These are phyloP conservation scores for Chrysogorgia sp. DNA, from an alignment of 92 coral and sea anemone genomes.

Conservation along the genomic window DNA sequence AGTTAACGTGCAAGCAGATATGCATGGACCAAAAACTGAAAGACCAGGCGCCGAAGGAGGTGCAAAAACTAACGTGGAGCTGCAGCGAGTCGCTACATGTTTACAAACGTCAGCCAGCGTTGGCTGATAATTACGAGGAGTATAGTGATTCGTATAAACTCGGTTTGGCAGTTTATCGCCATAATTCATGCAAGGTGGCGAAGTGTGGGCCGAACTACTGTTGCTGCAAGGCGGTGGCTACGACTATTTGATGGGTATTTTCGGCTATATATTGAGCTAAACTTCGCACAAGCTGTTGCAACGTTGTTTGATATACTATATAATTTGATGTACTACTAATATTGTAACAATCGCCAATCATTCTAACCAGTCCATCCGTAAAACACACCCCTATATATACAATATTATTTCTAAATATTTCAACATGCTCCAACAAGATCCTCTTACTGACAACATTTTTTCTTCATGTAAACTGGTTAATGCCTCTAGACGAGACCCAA, in stretches of 20 bases:
- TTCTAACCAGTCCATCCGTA: too few relatives aligned
- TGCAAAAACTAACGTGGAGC: slow-evolving; percentile 73
- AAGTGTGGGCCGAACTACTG: slow-evolving; percentile 95
- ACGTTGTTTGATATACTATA: too few relatives aligned
- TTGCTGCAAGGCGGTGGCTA: slow-evolving; percentile 83
- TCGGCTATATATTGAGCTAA: neutral
- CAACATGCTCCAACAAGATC: too few relatives aligned
- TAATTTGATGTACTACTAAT: too few relatives aligned
- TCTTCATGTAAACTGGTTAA: too few relatives aligned
- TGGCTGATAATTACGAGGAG: slow-evolving; percentile 88
- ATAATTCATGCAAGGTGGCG: slow-evolving; percentile 78
- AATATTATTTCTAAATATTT: too few relatives aligned
- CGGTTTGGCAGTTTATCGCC: slow-evolving; percentile 92
- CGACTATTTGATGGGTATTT: neutral
- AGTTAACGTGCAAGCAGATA: slow-evolving; percentile 66
- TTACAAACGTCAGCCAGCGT: slow-evolving; percentile 81
- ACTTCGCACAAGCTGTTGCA: too few relatives aligned
- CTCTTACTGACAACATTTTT: too few relatives aligned
- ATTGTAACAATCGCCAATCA: too few relatives aligned
- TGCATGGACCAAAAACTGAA: slow-evolving; percentile 72
- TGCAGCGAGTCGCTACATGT: slow-evolving; percentile 89
- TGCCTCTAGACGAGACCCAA: too few relatives aligned
- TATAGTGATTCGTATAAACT: slow-evolving; percentile 88
- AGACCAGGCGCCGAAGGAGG: slow-evolving; percentile 77
- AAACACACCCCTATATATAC: too few relatives aligned